Conservation (phyloP, 2,113 vertebrate species). For the Apistogramma diplotaenia region DNA sequence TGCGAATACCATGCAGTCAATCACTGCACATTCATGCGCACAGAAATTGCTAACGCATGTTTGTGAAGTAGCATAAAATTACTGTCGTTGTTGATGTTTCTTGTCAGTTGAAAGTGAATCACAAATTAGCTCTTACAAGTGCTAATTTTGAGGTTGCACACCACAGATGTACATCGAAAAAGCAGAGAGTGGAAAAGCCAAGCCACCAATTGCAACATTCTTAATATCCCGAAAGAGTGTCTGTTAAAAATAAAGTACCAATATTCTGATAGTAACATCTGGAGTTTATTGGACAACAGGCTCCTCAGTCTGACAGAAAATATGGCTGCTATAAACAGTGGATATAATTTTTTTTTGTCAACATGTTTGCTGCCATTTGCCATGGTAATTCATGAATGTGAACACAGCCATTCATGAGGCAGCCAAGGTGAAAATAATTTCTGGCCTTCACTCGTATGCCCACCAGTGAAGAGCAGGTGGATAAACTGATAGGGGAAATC, state of each 20-base stretch:
- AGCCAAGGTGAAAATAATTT: not conserved
- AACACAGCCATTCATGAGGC: not conserved
- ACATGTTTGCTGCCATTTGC: not conserved
- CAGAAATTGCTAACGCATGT: not conserved
- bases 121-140: conserved; percentile 24
- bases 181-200: not conserved
- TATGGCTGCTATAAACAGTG: not conserved
- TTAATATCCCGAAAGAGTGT: not conserved
- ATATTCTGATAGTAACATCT: not conserved
- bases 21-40: conserved; percentile 24
- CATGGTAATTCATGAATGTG: not conserved
- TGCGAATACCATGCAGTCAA: conserved; percentile 7
- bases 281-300: not conserved
- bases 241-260: not conserved
- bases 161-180: not conserved
- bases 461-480: not conserved
- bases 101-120: conserved; percentile 34
- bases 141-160: conserved; percentile 11
- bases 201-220: not conserved
- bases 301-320: not conserved
- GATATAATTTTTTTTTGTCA: not conserved
- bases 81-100: conserved; percentile 13
- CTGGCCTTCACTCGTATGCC: not conserved
- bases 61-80: conserved; percentile 40
- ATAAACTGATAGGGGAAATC: not conserved